phyloP scores from a whole-genome alignment of 2,888 invertebrate genomes.

The Agrochola lota region DNA sequence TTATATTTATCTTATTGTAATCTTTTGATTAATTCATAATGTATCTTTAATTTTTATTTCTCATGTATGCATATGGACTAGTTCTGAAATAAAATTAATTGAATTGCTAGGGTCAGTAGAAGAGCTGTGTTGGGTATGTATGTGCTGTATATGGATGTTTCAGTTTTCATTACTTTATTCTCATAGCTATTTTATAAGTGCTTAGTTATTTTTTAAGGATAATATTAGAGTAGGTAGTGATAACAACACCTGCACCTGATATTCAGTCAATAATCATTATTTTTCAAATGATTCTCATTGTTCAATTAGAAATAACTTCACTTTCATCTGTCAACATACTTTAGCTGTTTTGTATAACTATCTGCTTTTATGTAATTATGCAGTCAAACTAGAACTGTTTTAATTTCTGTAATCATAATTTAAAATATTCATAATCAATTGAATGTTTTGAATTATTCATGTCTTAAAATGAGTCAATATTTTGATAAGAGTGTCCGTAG shows the following conservation, averaged over 20 bases:
- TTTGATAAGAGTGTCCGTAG: not conserved
- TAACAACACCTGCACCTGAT: not conserved
- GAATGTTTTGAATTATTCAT: not conserved
- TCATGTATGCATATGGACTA: no score
- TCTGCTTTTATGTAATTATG: not conserved
- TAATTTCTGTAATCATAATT: not conserved
- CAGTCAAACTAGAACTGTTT: not conserved
- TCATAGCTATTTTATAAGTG: not conserved
- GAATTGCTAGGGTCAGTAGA: no score
- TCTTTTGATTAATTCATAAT: no score
- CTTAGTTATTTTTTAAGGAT: not conserved
- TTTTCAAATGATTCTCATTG: slow-evolving; percentile 16
- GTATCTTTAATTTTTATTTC: no score
- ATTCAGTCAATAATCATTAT: not conserved
- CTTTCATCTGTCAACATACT: slow-evolving; percentile 10
- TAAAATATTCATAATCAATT: not conserved
- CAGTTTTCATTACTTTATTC: not conserved
- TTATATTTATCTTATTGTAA: no score
- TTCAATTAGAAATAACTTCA: not conserved
- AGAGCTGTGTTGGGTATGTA: not conserved
- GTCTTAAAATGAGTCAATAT: not conserved
- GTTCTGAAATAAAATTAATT: no score
- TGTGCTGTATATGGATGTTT: not conserved
- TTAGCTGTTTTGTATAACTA: slow-evolving; percentile 8
- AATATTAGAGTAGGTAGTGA: not conserved